phyloP scores from a whole-genome alignment of 1,140 invertebrate species.

The Anastatus disparis region DNA sequence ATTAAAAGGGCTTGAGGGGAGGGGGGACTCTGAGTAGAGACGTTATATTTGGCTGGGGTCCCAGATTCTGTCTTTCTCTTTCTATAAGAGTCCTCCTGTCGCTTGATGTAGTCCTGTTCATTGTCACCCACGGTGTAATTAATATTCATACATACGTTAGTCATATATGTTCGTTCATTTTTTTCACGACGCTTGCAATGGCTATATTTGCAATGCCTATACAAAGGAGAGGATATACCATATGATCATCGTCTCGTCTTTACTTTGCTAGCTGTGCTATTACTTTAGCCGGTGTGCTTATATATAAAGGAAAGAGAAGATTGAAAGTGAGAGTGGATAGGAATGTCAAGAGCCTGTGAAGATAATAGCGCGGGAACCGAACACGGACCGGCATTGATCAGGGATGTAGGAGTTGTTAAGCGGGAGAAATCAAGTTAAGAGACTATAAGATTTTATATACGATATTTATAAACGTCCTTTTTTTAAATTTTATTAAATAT shows the following conservation, averaged over 20 bases:
- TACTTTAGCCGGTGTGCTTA: not conserved
- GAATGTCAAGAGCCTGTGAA: not conserved
- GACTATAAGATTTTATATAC: too few species aligned
- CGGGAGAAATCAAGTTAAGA: not conserved
- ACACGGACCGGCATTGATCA: not conserved
- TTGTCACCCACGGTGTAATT: constrained; percentile 66
- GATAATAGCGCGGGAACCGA: constrained; percentile 4
- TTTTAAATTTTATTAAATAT: too few species aligned
- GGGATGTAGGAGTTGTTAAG: not conserved
- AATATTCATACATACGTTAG: constrained; percentile 65
- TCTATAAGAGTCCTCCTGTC: constrained; percentile 58
- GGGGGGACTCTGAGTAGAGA: constrained; percentile 39
- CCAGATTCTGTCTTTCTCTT: too few species aligned
- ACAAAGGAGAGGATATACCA: not conserved
- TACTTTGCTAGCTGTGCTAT: too few species aligned
- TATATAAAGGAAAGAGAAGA: too few species aligned
- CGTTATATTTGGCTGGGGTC: constrained; percentile 46
- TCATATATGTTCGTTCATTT: too few species aligned
- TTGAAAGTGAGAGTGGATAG: too few species aligned
- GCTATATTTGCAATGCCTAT: too few species aligned
- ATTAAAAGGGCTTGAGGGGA: constrained; percentile 38
- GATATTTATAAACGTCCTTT: too few species aligned
- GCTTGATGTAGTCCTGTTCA: constrained; percentile 55
- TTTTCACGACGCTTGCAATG: too few species aligned
- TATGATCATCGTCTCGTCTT: constrained; percentile 30